Evolutionary conservation across 2,113 vertebrate species (phyloP).

Genomic region (Aptenodytes patagonicus): DNA sequence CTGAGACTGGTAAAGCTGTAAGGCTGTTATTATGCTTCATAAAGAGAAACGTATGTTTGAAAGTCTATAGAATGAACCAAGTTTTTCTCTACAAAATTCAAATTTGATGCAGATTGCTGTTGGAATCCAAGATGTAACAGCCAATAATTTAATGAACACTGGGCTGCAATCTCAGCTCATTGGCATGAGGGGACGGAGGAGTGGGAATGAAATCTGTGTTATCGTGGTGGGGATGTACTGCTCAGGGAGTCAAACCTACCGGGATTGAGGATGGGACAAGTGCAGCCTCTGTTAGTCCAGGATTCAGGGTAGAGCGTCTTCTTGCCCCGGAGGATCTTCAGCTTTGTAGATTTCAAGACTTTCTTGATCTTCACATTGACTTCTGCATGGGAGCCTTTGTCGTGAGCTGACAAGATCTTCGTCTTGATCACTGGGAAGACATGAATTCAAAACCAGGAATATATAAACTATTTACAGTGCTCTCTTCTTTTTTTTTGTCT

Average conservation of each 20-base stretch:
- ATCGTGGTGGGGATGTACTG: background rate
- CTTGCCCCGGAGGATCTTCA: slow-evolving; percentile 86
- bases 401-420: slow-evolving; percentile 93
- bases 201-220: background rate
- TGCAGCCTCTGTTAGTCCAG: slow-evolving; percentile 95
- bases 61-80: background rate
- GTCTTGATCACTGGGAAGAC: slow-evolving; percentile 86
- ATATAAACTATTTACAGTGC: background rate
- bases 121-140: background rate
- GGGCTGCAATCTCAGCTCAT: background rate
- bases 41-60: background rate
- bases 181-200: background rate
- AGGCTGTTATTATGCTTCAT: background rate
- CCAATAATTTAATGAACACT: background rate
- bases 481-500: background rate
- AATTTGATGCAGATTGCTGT: background rate
- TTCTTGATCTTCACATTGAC: slow-evolving; percentile 96
- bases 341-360: slow-evolving; percentile 88
- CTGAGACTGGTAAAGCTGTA: background rate
- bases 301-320: slow-evolving; percentile 92
- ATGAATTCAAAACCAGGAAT: slow-evolving; percentile 38
- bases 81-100: slow-evolving; percentile 8
- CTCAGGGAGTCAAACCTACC: slow-evolving; percentile 73
- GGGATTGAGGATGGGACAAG: slow-evolving; percentile 95
- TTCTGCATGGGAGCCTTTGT: slow-evolving; percentile 96